These are phyloP conservation scores for Hirudinaria manillensis DNA, from an alignment of 2,888 invertebrate species.

Conservation along the genomic window DNA sequence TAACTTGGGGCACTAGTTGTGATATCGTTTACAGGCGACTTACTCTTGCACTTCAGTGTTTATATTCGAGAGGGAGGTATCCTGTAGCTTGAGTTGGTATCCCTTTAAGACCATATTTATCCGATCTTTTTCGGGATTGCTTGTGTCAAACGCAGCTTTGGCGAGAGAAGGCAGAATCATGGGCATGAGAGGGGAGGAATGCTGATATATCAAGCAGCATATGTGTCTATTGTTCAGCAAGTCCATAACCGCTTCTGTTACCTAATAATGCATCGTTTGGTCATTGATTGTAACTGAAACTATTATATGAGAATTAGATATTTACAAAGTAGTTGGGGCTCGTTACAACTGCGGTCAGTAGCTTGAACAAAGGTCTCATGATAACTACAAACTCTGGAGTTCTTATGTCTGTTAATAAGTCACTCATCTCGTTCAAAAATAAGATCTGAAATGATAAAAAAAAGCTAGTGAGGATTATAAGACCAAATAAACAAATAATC, in stretches of 20 bases:
- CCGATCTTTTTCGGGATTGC: neutral
- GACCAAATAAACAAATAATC: neutral
- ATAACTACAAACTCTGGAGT: neutral
- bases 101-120: neutral
- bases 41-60: neutral
- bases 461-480: neutral
- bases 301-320: too few relatives aligned
- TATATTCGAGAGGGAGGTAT: neutral
- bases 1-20: neutral
- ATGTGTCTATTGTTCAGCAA: neutral
- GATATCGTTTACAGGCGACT: neutral
- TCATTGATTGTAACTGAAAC: neutral
- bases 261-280: neutral
- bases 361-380: neutral
- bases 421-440: conserved; percentile 23
- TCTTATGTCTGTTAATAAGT: conserved; percentile 13
- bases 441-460: conserved; percentile 5
- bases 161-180: neutral
- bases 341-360: neutral
- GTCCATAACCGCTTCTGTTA: conserved; percentile 10
- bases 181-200: neutral
- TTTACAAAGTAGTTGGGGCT: conserved; percentile 6
- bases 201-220: neutral
- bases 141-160: neutral
- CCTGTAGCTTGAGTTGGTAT: neutral